These are phyloP conservation scores for Corythaeola cristata DNA, from an alignment of 2,113 vertebrate species.

Conservation along the genomic window DNA sequence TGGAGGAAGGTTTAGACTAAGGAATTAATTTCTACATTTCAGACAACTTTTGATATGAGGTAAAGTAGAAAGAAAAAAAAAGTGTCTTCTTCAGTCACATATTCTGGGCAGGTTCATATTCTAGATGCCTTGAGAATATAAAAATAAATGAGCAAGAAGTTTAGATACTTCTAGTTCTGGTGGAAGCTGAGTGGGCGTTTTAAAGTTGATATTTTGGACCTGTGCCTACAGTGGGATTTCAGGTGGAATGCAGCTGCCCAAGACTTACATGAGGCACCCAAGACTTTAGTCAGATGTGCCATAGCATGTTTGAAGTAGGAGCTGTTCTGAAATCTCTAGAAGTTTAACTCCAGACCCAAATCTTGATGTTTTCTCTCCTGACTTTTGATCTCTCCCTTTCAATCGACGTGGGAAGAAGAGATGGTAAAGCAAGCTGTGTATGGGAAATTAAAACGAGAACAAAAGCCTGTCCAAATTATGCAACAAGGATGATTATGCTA, in stretches of 20 bases:
- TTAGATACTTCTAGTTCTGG: not conserved
- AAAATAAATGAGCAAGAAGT: not conserved
- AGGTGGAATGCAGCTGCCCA: not conserved
- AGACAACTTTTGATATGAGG: not conserved
- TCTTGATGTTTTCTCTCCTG: slow-evolving; percentile 24
- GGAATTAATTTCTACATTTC: not conserved
- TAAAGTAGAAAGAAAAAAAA: not conserved
- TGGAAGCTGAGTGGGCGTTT: not conserved
- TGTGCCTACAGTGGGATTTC: not conserved
- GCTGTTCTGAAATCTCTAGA: slow-evolving; percentile 19
- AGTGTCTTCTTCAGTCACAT: not conserved
- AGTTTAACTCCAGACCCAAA: slow-evolving; percentile 21
- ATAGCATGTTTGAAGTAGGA: not conserved
- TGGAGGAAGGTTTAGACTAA: not conserved
- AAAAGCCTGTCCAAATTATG: slow-evolving; percentile 77
- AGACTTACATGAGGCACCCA: not conserved
- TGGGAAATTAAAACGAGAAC: slow-evolving; percentile 69
- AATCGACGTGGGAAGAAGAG: slow-evolving; percentile 47
- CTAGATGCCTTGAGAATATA: not conserved
- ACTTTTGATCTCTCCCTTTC: slow-evolving; percentile 55
- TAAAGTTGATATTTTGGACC: not conserved
- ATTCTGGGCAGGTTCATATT: not conserved
- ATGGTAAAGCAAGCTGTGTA: slow-evolving; percentile 49
- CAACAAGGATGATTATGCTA: slow-evolving; percentile 71
- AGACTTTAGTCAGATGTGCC: not conserved